These are phyloP conservation scores for Agriopis aurantiaria DNA, from an alignment of 2,888 invertebrate species.

Conservation along the genomic window DNA sequence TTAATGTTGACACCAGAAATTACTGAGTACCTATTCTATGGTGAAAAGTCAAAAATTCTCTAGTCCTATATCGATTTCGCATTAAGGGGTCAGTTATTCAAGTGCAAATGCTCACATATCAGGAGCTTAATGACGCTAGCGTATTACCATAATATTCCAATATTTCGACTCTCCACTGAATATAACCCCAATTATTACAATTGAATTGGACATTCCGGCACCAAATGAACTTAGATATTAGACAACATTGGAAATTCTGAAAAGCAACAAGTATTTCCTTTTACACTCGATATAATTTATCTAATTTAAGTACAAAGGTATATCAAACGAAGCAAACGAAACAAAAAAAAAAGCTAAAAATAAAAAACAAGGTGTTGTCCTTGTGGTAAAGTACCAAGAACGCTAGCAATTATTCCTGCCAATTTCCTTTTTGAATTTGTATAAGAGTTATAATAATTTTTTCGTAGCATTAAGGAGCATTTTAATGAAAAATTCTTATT, in stretches of 20 bases:
- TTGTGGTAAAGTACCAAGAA: too few species aligned
- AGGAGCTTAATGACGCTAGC: slow-evolving; percentile 21
- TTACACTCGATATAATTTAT: too few species aligned
- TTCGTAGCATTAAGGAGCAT: slow-evolving; percentile 2
- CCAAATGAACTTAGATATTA: slow-evolving; percentile 9
- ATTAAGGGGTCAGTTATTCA: slow-evolving; percentile 20
- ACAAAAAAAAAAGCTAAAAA: too few species aligned
- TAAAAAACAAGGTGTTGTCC: too few species aligned
- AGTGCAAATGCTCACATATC: slow-evolving; percentile 27
- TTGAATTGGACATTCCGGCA: slow-evolving; percentile 25
- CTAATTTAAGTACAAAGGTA: too few species aligned
- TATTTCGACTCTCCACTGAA: slow-evolving; percentile 49
- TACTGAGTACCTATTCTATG: too few species aligned
- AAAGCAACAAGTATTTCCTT: too few species aligned
- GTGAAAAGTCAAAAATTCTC: background rate
- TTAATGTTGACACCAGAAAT: too few species aligned
- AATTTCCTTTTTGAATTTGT: too few species aligned
- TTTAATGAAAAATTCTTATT: slow-evolving; percentile 19
- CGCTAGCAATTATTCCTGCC: too few species aligned
- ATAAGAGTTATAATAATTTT: background rate
- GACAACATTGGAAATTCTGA: background rate
- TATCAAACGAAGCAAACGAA: too few species aligned
- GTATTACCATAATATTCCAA: slow-evolving; percentile 56
- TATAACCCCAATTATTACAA: slow-evolving; percentile 44
- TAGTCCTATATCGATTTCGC: slow-evolving; percentile 18